Evolutionary conservation across 2,888 invertebrate species (phyloP).

Genomic region (Laspeyria flexula): DNA sequence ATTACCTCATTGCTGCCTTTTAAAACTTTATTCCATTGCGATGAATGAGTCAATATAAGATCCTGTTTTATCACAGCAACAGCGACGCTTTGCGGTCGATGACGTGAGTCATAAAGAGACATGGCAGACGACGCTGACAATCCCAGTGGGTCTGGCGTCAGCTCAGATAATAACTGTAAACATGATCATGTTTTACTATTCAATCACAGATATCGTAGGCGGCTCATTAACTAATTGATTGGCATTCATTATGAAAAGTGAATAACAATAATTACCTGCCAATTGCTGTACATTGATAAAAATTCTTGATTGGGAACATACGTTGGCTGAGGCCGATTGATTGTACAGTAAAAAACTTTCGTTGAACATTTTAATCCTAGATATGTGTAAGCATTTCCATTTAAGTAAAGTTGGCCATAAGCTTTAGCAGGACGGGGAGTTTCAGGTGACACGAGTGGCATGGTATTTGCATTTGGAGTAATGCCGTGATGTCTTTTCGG

Average conservation of each 20-base stretch:
- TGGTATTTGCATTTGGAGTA: constrained; percentile 92
- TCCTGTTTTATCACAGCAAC: constrained; percentile 87
- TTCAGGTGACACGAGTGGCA: constrained; percentile 95
- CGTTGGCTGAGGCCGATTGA: constrained; percentile 97
- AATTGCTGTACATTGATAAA: constrained; percentile 98
- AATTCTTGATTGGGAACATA: constrained; percentile 96
- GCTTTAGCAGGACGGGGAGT: constrained; percentile 96
- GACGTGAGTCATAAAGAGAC: constrained; percentile 92
- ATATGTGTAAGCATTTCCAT: constrained; percentile 97
- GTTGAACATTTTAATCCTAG: constrained; percentile 96
- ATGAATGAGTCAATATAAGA: constrained; percentile 88
- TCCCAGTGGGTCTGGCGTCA: constrained; percentile 89
- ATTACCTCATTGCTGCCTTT: constrained; percentile 77
- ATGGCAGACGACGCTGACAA: constrained; percentile 89
- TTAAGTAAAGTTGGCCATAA: constrained; percentile 94
- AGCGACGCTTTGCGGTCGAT: constrained; percentile 87
- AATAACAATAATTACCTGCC: constrained; percentile 88
- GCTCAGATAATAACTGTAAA: constrained; percentile 88
- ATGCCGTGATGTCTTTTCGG: constrained; percentile 93
- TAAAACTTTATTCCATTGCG: constrained; percentile 84
- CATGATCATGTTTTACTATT: constrained; percentile 55
- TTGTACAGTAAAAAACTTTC: constrained; percentile 95
- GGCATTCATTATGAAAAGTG: constrained; percentile 5
- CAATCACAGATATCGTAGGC: constrained; percentile 29
- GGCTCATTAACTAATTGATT: constrained; percentile 12